Conservation (phyloP, 2,888 invertebrate genomes). For the Aphrophora alni region DNA sequence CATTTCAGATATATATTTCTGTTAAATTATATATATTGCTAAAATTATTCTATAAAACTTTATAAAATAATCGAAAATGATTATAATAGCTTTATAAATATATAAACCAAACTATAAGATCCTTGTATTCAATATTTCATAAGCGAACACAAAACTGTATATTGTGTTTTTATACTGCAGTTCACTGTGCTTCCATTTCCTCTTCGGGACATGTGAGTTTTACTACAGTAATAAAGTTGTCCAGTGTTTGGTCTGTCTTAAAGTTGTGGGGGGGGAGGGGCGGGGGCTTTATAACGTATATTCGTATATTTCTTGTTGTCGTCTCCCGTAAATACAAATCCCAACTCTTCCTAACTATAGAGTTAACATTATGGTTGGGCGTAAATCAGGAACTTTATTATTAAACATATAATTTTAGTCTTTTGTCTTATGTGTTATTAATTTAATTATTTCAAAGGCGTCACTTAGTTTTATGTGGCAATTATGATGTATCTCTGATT, state of each 20-base stretch:
- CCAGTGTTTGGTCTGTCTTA: not conserved
- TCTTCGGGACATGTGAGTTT: not conserved
- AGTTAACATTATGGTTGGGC: not conserved
- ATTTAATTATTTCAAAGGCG: too few species aligned
- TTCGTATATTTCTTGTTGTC: not conserved
- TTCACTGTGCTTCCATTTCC: not conserved
- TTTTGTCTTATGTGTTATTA: too few species aligned
- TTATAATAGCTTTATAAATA: too few species aligned
- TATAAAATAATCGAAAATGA: too few species aligned
- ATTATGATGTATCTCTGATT: too few species aligned
- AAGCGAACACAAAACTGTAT: not conserved
- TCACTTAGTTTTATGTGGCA: too few species aligned
- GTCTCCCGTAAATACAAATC: not conserved
- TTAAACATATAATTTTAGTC: not conserved
- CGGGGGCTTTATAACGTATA: not conserved
- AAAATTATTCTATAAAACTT: too few species aligned
- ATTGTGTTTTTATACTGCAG: not conserved
- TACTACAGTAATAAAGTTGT: not conserved
- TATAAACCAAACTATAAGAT: not conserved
- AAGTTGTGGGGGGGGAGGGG: not conserved
- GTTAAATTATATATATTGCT: too few species aligned
- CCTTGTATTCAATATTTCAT: not conserved
- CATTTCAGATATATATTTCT: too few species aligned
- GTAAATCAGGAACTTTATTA: not conserved
- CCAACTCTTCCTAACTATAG: not conserved